phyloP scores from a whole-genome alignment of 2,888 invertebrate species.

The Ophion obscuratus region DNA sequence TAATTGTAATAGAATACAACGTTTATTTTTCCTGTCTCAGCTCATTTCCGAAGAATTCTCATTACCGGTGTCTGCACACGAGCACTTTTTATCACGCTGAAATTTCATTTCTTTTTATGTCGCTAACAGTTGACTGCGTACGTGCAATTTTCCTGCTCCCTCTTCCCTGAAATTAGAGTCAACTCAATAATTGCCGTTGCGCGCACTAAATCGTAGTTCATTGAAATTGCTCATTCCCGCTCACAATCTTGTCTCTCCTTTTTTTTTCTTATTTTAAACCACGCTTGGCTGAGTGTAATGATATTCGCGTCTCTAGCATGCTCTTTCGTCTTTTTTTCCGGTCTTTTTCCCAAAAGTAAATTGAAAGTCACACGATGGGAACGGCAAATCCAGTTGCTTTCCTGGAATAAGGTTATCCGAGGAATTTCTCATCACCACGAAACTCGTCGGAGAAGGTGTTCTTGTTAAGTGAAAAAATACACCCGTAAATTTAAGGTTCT shows the following conservation, averaged over 20 bases:
- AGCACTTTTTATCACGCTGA: not conserved
- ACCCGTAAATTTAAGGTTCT: slow-evolving; percentile 21
- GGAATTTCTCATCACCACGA: slow-evolving; percentile 59
- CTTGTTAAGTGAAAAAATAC: slow-evolving; percentile 18
- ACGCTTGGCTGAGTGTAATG: slow-evolving; percentile 24
- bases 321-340: slow-evolving; percentile 3
- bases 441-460: slow-evolving; percentile 34
- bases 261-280: not conserved
- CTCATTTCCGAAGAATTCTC: not conserved
- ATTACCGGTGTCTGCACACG: not conserved
- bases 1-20: no score
- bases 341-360: slow-evolving; percentile 23
- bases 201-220: slow-evolving; percentile 33
- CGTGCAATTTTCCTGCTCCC: not conserved
- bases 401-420: slow-evolving; percentile 35
- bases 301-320: slow-evolving; percentile 1
- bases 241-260: not conserved
- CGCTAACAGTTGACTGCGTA: not conserved
- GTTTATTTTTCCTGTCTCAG: not conserved
- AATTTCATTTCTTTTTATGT: not conserved
- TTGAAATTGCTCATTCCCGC: slow-evolving; percentile 22
- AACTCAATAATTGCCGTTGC: slow-evolving; percentile 18
- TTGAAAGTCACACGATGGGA: slow-evolving; percentile 28
- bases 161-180: slow-evolving; percentile 9
- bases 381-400: slow-evolving; percentile 4